These are phyloP conservation scores for Enteromius trimaculatus DNA, from an alignment of 2,797 vertebrate genomes.

Conservation along the genomic window DNA sequence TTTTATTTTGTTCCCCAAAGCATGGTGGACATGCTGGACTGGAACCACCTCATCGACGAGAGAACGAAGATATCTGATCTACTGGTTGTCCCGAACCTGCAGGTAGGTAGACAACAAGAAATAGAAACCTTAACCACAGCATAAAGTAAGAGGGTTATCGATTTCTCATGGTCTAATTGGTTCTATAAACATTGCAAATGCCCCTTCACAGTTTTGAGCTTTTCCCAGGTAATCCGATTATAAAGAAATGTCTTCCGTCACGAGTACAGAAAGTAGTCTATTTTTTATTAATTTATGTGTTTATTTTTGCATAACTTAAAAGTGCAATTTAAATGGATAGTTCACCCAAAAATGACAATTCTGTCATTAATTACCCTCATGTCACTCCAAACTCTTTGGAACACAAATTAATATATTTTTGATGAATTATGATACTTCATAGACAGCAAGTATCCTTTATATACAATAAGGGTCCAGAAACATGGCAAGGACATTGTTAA, in stretches of 20 bases:
- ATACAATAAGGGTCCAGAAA: not conserved
- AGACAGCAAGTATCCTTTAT: not conserved
- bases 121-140: slow-evolving; percentile 32
- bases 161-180: slow-evolving; percentile 35
- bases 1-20: slow-evolving; percentile 68
- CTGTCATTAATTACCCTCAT: not conserved
- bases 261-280: not conserved
- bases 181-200: slow-evolving; percentile 28
- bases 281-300: too few species aligned
- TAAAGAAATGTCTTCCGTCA: slow-evolving; percentile 5
- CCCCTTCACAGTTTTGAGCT: slow-evolving; percentile 18
- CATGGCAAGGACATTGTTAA: not conserved
- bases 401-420: not conserved
- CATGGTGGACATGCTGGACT: slow-evolving; percentile 88
- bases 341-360: not conserved
- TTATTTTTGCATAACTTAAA: not conserved
- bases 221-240: slow-evolving; percentile 45
- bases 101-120: slow-evolving; percentile 74
- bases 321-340: not conserved
- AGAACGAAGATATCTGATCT: slow-evolving; percentile 80
- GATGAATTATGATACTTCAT: not conserved
- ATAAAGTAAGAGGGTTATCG: slow-evolving; percentile 40
- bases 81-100: slow-evolving; percentile 84
- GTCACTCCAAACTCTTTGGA: not conserved
- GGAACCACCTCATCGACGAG: slow-evolving; percentile 86